Conservation (phyloP, 2,113 vertebrate species). For the Orientallactaga bullata region DNA sequence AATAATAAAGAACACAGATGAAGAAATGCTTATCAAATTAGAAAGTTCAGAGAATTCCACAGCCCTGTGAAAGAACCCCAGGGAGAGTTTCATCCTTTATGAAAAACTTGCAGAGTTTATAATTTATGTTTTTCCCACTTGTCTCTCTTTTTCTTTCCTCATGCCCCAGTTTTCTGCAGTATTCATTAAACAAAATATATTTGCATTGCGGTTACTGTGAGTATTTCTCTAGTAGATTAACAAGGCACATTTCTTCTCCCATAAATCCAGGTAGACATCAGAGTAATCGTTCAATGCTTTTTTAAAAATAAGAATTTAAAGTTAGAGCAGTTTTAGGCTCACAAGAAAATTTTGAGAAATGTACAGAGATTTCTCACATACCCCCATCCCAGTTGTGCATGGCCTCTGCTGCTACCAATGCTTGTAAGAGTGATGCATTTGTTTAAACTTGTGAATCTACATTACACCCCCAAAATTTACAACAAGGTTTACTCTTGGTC, state of each 20-base stretch:
- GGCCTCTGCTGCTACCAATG: background rate
- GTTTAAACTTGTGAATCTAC: background rate
- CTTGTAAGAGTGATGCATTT: background rate
- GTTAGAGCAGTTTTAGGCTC: constrained; percentile 1
- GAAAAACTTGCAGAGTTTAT: constrained; percentile 16
- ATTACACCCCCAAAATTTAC: background rate
- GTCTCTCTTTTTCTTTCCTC: background rate
- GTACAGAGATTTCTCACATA: background rate
- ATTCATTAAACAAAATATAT: constrained; percentile 30
- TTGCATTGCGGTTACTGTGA: background rate
- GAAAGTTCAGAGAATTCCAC: constrained; percentile 28
- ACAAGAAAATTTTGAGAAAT: background rate
- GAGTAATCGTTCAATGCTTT: background rate
- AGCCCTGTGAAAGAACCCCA: background rate
- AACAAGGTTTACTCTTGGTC: background rate
- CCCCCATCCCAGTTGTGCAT: background rate
- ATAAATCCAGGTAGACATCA: constrained; percentile 2
- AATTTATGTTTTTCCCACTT: constrained; percentile 25
- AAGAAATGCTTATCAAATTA: constrained; percentile 23
- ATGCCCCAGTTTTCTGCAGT: constrained; percentile 8
- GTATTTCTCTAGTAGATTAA: background rate
- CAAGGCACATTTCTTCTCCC: background rate
- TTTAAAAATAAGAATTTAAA: background rate
- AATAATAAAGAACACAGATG: background rate
- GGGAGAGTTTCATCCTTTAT: background rate